Percentiles rank a stretch among this genome's conserved stretches.
These are phyloP conservation scores for Scelioninae gen. 1 DNA, from an alignment of 2,888 invertebrate genomes.

Conservation along the genomic window DNA sequence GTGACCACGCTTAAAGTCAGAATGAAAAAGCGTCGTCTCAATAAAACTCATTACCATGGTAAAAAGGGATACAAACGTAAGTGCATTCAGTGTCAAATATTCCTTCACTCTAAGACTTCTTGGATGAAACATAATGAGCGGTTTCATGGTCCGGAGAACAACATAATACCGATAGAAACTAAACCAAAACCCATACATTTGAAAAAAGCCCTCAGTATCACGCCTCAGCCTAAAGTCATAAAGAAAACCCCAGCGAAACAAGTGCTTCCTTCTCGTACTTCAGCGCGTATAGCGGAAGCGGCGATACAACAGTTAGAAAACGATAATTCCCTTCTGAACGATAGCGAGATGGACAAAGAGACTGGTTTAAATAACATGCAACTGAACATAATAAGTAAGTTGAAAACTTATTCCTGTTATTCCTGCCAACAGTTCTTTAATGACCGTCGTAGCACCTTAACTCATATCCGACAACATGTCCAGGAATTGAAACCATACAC, in stretches of 20 bases:
- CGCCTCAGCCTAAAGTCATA: conserved; percentile 3
- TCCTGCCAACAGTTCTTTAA: conserved; percentile 78
- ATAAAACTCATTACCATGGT: conserved; percentile 80
- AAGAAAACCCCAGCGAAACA: conserved; percentile 30
- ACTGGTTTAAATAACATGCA: conserved; percentile 81
- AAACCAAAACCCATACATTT: conserved; percentile 20
- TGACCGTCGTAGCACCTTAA: conserved; percentile 80
- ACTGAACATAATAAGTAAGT: conserved; percentile 82
- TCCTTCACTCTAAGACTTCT: conserved; percentile 80
- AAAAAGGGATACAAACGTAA: conserved; percentile 78
- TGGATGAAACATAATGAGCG: conserved; percentile 81
- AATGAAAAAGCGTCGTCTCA: conserved; percentile 77
- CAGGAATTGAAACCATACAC: conserved; percentile 81
- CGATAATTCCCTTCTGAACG: conserved; percentile 72
- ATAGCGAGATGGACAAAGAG: conserved; percentile 79
- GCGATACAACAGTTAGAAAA: conserved; percentile 65
- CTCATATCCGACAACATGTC: conserved; percentile 82
- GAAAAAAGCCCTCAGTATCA: too few relatives aligned
- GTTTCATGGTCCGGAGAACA: conserved; percentile 74
- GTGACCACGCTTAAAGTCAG: conserved; percentile 61
- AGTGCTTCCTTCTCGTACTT: conserved; percentile 29
- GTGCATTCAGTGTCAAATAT: conserved; percentile 79
- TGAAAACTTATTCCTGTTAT: conserved; percentile 83
- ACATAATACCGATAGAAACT: not conserved
- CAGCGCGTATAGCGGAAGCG: conserved; percentile 49